Conservation (phyloP, 2,113 vertebrate species). For the Amazona guildingii region DNA sequence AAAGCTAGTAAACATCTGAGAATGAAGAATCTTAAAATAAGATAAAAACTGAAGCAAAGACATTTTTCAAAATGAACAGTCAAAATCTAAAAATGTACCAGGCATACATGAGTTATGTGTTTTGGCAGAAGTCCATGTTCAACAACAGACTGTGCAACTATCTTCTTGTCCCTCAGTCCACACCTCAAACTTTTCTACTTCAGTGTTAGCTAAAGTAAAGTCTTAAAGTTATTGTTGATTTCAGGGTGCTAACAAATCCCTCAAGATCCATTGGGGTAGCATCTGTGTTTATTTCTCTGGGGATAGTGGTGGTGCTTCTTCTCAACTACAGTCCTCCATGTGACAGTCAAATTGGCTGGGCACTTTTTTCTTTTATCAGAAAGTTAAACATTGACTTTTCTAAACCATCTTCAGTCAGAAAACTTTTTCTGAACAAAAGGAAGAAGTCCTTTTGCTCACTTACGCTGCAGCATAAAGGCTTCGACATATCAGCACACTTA, state of each 20-base stretch:
- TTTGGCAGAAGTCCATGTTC: neutral
- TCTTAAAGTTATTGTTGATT: neutral
- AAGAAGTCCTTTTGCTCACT: neutral
- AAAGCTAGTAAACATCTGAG: neutral
- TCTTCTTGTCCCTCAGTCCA: neutral
- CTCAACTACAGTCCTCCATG: neutral
- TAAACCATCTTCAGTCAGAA: neutral
- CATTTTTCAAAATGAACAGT: neutral
- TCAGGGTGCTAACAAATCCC: neutral
- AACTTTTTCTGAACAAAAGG: neutral
- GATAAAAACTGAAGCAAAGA: neutral
- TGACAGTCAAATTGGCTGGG: neutral
- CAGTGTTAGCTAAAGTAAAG: neutral
- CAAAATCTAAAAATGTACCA: neutral
- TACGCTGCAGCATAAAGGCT: neutral
- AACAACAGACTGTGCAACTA: neutral
- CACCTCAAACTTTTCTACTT: neutral
- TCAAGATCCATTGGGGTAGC: neutral
- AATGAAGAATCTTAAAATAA: neutral
- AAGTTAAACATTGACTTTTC: neutral
- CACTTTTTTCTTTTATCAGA: neutral
- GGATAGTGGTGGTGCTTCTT: neutral
- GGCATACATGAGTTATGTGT: rapidly evolving
- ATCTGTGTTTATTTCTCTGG: neutral
- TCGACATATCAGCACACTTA: neutral